Base-by-base conservation (phyloP, 2,113 vertebrate species). In the Andinoacara biseriatus region DNA sequence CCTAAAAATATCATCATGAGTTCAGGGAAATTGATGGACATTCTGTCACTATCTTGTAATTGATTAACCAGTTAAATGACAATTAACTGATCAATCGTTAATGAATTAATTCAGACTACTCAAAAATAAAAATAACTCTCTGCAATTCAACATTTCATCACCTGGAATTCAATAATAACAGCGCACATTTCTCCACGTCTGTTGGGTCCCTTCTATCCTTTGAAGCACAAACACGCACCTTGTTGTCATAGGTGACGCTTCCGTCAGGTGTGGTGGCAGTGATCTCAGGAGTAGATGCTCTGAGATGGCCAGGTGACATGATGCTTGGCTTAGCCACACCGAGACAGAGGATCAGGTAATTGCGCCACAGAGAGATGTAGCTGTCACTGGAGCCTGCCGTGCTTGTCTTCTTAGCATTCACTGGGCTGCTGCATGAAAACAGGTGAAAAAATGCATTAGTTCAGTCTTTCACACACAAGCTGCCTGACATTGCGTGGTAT, bases 401-500 rank as follows among this genome's bases (percentile, higher is more conserved):
- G 91, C 96, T 99, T 33, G 97, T 98, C 96, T 99, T 99, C 95
- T 99, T 99, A 52, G 98, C 97, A 57, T 99, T 98, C 54, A 99
- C 95, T 22, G 98, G 98, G 90, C 97, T 99, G 93, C 98, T 99
- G 90, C 38, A 58, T 89, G 31, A 63, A 79, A 3, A 78, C 20
- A 58, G 13, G 40, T 15, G 10, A 26, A 58, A 58, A 65, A 10
- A 85, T 31, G 1, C 43, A 17, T 33, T 31, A 5, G 3, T 72
- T 72, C 20, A 31, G 31, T 72, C 5, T 72, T 72, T 72, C 46
- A 72, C 54, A 33, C 17, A 8, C 18, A 54, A 54, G 5, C 49
- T 52, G 49, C 0, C 31, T 72, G 67, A 17, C n/a, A 54, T 14
- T 76, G 26, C 18, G 2, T 67, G 63, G 6, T 35, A 20, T 85